Conservation (phyloP, 2,113 vertebrate species). For the Taxidea taxus region DNA sequence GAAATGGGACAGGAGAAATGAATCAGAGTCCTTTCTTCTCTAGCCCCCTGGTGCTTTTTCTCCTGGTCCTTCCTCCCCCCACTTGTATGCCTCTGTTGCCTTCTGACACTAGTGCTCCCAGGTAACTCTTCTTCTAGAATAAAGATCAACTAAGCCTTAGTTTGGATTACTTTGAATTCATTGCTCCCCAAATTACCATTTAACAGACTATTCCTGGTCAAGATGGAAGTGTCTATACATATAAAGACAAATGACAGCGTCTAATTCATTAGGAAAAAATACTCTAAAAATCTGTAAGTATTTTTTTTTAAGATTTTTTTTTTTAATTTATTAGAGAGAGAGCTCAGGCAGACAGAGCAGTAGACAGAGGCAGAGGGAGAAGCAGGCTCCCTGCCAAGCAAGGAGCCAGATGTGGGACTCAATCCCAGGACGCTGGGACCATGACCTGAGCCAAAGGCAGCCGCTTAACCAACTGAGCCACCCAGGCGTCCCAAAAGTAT, state of each 20-base stretch:
- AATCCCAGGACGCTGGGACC: too few species aligned
- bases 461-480: too few species aligned
- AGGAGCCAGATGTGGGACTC: too few species aligned
- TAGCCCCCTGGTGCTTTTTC: too few species aligned
- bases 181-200: neutral
- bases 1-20: neutral
- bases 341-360: too few species aligned
- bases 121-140: neutral
- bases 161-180: neutral
- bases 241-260: neutral
- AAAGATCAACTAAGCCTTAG: neutral
- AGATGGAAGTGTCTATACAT: neutral
- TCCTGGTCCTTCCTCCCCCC: fast-evolving
- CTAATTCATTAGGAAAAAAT: neutral
- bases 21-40: neutral
- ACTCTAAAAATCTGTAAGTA: neutral
- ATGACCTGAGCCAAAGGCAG: too few species aligned
- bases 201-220: neutral
- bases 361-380: too few species aligned
- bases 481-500: too few species aligned
- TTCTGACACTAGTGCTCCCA: neutral
- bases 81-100: neutral
- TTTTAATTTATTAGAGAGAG: too few species aligned
- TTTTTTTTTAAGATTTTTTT: too few species aligned
- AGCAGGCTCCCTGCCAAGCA: too few species aligned